phyloP scores from a whole-genome alignment of 2,113 vertebrate genomes.

The Megaceryle torquata region DNA sequence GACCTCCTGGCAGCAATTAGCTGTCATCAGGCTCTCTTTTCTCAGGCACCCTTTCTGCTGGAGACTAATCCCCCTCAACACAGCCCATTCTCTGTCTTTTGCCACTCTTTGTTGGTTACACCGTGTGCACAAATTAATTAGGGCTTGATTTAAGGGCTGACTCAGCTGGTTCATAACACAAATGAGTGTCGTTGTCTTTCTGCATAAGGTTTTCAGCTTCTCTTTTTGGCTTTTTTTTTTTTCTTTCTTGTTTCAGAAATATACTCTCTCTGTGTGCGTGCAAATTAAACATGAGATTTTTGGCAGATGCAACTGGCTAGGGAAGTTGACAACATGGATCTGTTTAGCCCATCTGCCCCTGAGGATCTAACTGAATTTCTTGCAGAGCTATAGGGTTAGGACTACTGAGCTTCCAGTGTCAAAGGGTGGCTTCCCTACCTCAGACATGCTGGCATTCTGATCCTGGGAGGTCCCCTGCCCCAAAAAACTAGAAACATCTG shows the following conservation, averaged over 20 bases:
- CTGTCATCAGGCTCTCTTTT: constrained; percentile 33
- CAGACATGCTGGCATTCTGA: constrained; percentile 44
- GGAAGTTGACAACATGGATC: neutral
- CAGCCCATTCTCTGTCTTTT: constrained; percentile 12
- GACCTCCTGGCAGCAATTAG: constrained; percentile 64
- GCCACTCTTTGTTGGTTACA: constrained; percentile 32
- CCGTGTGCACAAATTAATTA: constrained; percentile 37
- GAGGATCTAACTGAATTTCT: constrained; percentile 30
- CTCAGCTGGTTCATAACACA: constrained; percentile 23
- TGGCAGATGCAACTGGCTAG: neutral
- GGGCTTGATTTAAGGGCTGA: constrained; percentile 5
- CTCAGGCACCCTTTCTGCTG: neutral
- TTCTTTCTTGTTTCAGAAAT: neutral
- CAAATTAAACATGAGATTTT: constrained; percentile 23
- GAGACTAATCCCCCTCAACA: constrained; percentile 11
- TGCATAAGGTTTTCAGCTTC: neutral
- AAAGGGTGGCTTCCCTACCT: constrained; percentile 46
- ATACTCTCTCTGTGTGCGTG: neutral
- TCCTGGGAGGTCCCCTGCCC: constrained; percentile 62
- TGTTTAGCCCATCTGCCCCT: constrained; percentile 9
- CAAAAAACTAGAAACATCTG: constrained; percentile 66
- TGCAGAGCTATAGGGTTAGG: constrained; percentile 11
- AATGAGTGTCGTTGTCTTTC: constrained; percentile 43
- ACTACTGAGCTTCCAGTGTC: constrained; percentile 45
- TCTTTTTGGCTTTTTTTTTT: neutral